A percentile compares a stretch with the other conserved stretches of the same genome.
These are phyloP conservation scores for Danio albolineatus DNA, from an alignment of 2,797 vertebrate genomes.

Conservation along the genomic window DNA sequence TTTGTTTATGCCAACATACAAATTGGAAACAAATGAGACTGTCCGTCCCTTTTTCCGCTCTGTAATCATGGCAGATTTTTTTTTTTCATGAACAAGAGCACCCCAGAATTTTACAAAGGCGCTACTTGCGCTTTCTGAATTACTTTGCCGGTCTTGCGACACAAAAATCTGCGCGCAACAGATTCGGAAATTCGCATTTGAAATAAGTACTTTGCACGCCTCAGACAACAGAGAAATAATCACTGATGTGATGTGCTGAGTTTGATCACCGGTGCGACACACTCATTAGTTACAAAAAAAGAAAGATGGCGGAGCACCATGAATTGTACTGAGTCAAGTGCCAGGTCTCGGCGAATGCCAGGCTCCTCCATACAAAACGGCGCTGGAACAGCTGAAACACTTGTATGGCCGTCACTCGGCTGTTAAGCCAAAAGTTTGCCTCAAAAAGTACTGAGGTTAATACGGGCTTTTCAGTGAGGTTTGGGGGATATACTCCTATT, in stretches of 20 bases:
- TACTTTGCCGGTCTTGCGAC: not conserved
- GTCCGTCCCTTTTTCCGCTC: constrained; percentile 21
- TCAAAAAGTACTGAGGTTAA: constrained; percentile 38
- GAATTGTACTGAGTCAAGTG: constrained; percentile 74
- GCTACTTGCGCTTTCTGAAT: constrained; percentile 14
- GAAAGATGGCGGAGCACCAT: constrained; percentile 77
- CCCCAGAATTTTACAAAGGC: constrained; percentile 38
- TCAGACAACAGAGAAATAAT: constrained; percentile 9
- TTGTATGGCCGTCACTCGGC: constrained; percentile 69
- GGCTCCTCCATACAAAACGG: constrained; percentile 77
- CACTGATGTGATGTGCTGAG: constrained; percentile 35
- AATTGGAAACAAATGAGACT: constrained; percentile 40
- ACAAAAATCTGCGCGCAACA: not conserved
- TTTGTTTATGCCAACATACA: constrained; percentile 37
- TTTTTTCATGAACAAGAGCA: not conserved
- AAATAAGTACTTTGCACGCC: constrained; percentile 7
- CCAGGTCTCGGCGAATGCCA: constrained; percentile 76
- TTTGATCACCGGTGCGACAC: constrained; percentile 76
- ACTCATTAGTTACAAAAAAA: constrained; percentile 72
- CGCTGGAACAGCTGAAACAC: constrained; percentile 74
- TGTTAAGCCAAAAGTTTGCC: constrained; percentile 62
- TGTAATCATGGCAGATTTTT: constrained; percentile 7
- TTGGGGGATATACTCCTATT: constrained; percentile 56
- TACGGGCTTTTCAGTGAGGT: constrained; percentile 71
- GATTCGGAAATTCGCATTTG: not conserved